Conservation (phyloP, 2,797 vertebrate species). For the Streptopelia turtur region DNA sequence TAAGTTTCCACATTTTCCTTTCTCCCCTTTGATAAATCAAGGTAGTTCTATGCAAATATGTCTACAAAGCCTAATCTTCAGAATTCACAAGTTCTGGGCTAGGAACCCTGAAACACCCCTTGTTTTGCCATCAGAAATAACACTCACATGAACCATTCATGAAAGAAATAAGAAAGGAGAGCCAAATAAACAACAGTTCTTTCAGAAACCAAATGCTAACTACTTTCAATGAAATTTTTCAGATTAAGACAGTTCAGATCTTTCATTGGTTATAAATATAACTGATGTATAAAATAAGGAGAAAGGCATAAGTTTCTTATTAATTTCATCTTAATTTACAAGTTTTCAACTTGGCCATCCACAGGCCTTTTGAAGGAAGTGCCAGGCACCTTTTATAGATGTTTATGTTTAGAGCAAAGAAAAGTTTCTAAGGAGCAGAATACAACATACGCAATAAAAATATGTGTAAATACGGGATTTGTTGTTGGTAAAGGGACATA, state of each 20-base stretch:
- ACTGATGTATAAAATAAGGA: neutral
- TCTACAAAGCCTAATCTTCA: neutral
- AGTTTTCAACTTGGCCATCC: neutral
- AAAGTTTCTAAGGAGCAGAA: neutral
- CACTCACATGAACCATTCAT: neutral
- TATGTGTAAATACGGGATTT: neutral
- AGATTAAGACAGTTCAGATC: neutral
- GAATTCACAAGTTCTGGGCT: neutral
- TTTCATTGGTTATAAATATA: neutral
- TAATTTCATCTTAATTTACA: neutral
- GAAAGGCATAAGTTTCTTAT: neutral
- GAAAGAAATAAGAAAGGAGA: neutral
- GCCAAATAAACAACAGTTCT: neutral
- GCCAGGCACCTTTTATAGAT: neutral
- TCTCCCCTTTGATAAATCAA: neutral
- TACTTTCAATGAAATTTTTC: neutral
- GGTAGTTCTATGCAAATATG: neutral
- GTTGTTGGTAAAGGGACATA: neutral
- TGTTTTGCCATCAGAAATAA: neutral
- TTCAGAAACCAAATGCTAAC: neutral
- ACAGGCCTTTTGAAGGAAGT: neutral
- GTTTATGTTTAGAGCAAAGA: neutral
- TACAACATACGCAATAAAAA: neutral
- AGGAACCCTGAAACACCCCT: neutral
- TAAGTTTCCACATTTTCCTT: neutral